Conservation (phyloP, 2,888 invertebrate species). For the Mythimna pallens region DNA sequence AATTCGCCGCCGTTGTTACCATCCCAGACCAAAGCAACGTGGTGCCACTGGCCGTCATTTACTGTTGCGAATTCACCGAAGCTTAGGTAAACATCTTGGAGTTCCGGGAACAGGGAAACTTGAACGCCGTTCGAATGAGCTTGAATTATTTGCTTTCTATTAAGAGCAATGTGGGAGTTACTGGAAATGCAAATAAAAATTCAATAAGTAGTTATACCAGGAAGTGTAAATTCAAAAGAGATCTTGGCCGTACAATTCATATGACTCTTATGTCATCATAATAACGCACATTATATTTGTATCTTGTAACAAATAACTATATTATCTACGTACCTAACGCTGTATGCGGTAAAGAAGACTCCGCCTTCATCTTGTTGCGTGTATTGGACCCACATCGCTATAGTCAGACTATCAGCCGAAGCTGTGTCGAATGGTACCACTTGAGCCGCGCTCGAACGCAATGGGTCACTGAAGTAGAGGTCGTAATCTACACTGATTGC, state of each 20-base stretch:
- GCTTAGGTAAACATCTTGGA: conserved; percentile 97
- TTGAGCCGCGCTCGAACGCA: conserved; percentile 97
- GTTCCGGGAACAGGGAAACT: conserved; percentile 96
- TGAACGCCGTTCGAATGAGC: conserved; percentile 98
- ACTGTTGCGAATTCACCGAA: conserved; percentile 98
- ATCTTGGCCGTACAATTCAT: no score
- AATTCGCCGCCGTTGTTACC: conserved; percentile 96
- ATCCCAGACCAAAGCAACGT: conserved; percentile 98
- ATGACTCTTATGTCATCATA: no score
- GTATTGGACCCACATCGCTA: conserved; percentile 99
- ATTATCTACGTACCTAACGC: conserved; percentile 92
- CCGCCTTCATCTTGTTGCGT: conserved; percentile 97
- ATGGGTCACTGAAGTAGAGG: conserved; percentile 97
- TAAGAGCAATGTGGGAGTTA: conserved; percentile 94
- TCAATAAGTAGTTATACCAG: neutral
- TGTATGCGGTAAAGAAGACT: conserved; percentile 97
- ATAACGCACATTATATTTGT: no score
- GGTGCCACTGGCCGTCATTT: conserved; percentile 99
- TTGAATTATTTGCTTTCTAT: conserved; percentile 96
- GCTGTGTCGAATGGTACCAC: conserved; percentile 97
- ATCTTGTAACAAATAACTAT: neutral
- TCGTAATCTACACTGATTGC: conserved; percentile 99
- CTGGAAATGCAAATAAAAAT: conserved; percentile 82
- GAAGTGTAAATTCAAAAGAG: neutral
- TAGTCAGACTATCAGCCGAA: conserved; percentile 94